phyloP scores from a whole-genome alignment of 2,888 invertebrate species.

The Andrena trimmerana region DNA sequence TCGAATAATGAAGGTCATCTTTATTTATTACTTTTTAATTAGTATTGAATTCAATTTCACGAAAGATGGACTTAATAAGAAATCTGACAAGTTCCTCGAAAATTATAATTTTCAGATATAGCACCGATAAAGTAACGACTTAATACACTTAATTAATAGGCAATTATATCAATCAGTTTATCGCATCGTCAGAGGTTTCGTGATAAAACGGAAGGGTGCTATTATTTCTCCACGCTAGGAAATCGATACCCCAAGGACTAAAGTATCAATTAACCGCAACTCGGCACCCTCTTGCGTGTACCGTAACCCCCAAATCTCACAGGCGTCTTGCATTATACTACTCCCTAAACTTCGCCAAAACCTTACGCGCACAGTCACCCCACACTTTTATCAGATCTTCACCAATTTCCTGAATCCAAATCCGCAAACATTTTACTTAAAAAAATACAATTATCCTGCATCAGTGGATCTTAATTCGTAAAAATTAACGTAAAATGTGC shows the following conservation, averaged over 20 bases:
- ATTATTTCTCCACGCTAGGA: background rate
- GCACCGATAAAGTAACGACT: no score
- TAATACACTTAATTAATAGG: background rate
- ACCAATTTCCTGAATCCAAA: background rate
- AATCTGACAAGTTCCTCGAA: no score
- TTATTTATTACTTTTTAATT: no score
- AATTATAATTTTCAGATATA: no score
- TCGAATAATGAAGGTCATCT: no score
- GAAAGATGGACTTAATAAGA: no score
- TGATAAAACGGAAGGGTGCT: background rate
- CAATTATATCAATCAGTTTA: background rate
- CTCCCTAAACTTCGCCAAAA: slow-evolving; percentile 10
- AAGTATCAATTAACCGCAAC: slow-evolving; percentile 20
- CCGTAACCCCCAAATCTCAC: slow-evolving; percentile 13
- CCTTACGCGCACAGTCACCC: background rate
- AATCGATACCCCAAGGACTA: slow-evolving; percentile 11
- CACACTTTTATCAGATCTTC: background rate
- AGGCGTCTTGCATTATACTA: background rate
- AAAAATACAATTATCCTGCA: no score
- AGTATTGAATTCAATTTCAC: no score
- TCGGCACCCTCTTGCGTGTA: slow-evolving; percentile 15
- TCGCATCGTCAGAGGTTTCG: background rate
- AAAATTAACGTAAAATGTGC: no score
- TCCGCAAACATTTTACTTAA: background rate
- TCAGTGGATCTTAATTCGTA: no score